A percentile compares a stretch with the other conserved stretches of the same genome.
phyloP scores from a whole-genome alignment of 1,140 invertebrate species.

The Oppia nitens region DNA sequence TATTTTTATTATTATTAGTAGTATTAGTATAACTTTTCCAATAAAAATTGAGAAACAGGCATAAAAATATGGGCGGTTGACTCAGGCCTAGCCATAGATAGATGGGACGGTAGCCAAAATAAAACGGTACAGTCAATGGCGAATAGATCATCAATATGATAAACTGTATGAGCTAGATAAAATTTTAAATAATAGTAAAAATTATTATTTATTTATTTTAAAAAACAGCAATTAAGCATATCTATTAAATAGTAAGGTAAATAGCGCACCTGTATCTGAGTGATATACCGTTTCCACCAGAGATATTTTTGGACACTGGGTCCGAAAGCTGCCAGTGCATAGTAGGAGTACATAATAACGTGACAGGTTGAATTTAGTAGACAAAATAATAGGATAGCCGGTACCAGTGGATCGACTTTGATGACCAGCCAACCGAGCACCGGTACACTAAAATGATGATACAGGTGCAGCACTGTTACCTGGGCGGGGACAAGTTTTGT shows the following conservation, averaged over 20 bases:
- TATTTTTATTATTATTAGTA: too few species aligned
- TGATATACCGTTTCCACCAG: slow-evolving; percentile 43
- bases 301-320: slow-evolving; percentile 35
- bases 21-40: too few species aligned
- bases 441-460: slow-evolving; percentile 7
- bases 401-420: not conserved
- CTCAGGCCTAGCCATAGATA: not conserved
- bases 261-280: slow-evolving; percentile 36
- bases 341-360: slow-evolving; percentile 40
- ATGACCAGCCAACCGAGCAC: slow-evolving; percentile 4
- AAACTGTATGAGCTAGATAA: not conserved
- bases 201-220: not conserved
- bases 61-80: not conserved
- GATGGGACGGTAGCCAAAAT: not conserved
- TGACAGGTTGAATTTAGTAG: slow-evolving; percentile 31
- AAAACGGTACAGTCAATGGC: not conserved
- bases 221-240: not conserved
- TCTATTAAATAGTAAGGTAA: too few species aligned
- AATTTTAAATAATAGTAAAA: not conserved
- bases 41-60: not conserved
- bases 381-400: not conserved
- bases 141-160: not conserved
- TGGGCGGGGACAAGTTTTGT: too few species aligned
- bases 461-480: slow-evolving; percentile 4
- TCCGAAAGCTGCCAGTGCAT: slow-evolving; percentile 37